A percentile compares a stretch with the other conserved stretches of the same genome.
Evolutionary conservation across 2,888 invertebrate species (phyloP).

Genomic region (Dendrolimus pini): DNA sequence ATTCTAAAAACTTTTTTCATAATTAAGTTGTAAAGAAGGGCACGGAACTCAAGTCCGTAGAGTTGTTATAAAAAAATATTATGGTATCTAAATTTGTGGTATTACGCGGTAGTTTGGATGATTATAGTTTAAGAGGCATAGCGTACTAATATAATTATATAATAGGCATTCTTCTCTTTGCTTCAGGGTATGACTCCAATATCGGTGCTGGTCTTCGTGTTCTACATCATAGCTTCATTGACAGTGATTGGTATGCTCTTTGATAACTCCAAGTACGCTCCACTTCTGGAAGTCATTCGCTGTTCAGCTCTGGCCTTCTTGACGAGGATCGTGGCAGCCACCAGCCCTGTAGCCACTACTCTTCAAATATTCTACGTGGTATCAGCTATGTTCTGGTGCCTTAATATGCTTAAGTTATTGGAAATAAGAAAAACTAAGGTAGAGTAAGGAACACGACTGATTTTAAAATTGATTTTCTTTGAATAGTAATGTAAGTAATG

Average conservation of each 20-base stretch:
- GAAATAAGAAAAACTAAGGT: conserved; percentile 67
- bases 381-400: conserved; percentile 79
- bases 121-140: no score
- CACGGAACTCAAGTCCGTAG: no score
- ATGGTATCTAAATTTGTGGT: no score
- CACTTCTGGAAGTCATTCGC: conserved; percentile 79
- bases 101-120: no score
- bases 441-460: conserved; percentile 25
- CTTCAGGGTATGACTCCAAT: conserved; percentile 79
- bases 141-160: no score
- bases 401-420: conserved; percentile 76
- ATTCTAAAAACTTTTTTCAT: no score
- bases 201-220: conserved; percentile 74
- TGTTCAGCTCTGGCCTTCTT: conserved; percentile 78
- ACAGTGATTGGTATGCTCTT: conserved; percentile 84
- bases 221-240: conserved; percentile 81
- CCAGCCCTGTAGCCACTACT: conserved; percentile 54
- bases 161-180: neutral
- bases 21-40: no score
- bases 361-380: conserved; percentile 76
- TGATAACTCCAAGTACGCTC: conserved; percentile 79
- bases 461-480: conserved; percentile 1
- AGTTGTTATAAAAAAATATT: no score
- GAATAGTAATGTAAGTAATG: no score
- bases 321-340: conserved; percentile 50